These are phyloP conservation scores for Cynoglossus semilaevis DNA, from an alignment of 2,113 vertebrate species.

Conservation along the genomic window DNA sequence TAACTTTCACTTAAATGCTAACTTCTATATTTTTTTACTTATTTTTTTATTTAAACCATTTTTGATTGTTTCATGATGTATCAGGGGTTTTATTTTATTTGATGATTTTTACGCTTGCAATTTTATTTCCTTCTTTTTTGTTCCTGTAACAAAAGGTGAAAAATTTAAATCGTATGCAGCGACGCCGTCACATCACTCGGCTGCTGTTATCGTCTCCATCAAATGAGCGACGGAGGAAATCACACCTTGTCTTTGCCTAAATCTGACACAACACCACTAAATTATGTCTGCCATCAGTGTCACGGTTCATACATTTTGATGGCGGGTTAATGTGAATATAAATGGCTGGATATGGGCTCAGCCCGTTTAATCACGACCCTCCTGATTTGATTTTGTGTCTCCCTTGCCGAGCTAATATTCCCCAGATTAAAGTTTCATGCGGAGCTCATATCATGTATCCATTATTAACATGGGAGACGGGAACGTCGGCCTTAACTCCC, in stretches of 20 bases:
- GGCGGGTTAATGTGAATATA: conserved; percentile 77
- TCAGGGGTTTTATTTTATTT: neutral
- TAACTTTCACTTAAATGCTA: too few species aligned
- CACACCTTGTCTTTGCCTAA: conserved; percentile 54
- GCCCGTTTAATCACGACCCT: conserved; percentile 73
- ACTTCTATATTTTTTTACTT: too few species aligned
- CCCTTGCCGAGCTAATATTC: conserved; percentile 75
- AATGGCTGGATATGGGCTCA: conserved; percentile 73
- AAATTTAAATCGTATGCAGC: too few species aligned
- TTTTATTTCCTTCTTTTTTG: too few species aligned
- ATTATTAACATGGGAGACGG: conserved; percentile 73
- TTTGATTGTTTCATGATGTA: too few species aligned
- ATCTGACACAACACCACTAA: conserved; percentile 65
- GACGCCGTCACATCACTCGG: too few species aligned
- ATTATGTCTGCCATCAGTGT: conserved; percentile 63
- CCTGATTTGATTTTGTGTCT: conserved; percentile 76
- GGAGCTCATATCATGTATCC: conserved; percentile 74
- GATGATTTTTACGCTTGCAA: too few species aligned
- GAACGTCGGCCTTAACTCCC: conserved; percentile 35
- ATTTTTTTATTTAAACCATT: too few species aligned
- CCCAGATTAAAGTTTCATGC: conserved; percentile 78
- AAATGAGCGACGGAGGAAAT: conserved; percentile 37
- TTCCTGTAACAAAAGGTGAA: neutral
- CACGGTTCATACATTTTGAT: conserved; percentile 74
- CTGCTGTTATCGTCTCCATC: neutral